Conservation (phyloP, 2,797 vertebrate species). For the Phrynocephalus guinanensis region DNA sequence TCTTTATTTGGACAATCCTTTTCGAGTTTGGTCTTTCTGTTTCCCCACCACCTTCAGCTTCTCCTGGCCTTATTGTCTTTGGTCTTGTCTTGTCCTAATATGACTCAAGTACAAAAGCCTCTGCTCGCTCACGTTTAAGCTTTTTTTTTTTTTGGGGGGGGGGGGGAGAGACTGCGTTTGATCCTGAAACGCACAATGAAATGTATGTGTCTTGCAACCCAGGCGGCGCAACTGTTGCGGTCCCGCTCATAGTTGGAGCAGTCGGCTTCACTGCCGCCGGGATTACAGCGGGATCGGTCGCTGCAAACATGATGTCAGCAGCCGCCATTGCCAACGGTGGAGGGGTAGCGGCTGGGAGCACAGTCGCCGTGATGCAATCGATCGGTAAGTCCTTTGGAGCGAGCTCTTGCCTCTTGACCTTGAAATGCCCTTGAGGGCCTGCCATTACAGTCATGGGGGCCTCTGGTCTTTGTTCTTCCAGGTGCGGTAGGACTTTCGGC, state of each 20-base stretch:
- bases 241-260: not conserved
- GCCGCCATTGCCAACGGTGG: not conserved
- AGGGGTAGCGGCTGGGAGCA: not conserved
- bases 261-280: not conserved
- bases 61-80: too few species aligned
- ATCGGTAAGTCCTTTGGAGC: not conserved
- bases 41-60: too few species aligned
- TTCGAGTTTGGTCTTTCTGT: too few species aligned
- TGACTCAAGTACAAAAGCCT: too few species aligned
- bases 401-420: not conserved
- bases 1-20: too few species aligned
- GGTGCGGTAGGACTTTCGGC: not conserved
- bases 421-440: not conserved
- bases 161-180: too few species aligned
- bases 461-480: not conserved
- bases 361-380: not conserved
- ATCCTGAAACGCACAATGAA: too few species aligned
- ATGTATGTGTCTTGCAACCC: not conserved
- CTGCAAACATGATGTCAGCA: conserved; percentile 30
- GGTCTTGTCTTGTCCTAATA: too few species aligned
- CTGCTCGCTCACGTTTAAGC: too few species aligned
- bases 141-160: too few species aligned
- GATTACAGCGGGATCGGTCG: not conserved
- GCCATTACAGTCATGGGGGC: not conserved
- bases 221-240: not conserved